Conservation (phyloP, 2,113 vertebrate genomes). For the Erythrolamprus reginae region DNA sequence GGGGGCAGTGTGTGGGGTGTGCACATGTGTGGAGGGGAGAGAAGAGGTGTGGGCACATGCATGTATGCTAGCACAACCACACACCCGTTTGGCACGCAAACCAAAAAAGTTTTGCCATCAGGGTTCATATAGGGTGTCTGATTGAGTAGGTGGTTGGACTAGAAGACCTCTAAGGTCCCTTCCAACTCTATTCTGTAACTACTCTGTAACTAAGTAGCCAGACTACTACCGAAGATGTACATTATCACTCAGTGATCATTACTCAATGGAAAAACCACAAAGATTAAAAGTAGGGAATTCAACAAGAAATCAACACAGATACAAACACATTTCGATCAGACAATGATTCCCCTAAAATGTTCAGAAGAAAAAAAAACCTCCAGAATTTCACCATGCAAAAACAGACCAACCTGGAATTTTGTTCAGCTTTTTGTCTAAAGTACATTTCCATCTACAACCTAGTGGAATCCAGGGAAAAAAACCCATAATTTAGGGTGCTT, state of each 20-base stretch:
- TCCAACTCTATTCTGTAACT: background rate
- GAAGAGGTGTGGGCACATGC: too few species aligned
- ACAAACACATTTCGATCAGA: background rate
- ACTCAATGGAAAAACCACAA: constrained; percentile 34
- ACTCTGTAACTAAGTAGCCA: background rate
- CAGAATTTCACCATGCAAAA: background rate
- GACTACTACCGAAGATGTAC: constrained; percentile 14
- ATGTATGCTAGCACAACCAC: too few species aligned
- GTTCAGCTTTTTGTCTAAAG: background rate
- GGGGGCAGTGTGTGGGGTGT: too few species aligned
- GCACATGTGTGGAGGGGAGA: too few species aligned
- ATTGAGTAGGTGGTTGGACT: too few species aligned
- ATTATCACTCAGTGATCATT: constrained; percentile 27
- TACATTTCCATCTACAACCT: background rate
- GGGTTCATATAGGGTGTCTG: too few species aligned
- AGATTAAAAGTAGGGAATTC: constrained; percentile 46
- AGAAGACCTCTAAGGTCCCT: too few species aligned
- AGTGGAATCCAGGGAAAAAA: background rate
- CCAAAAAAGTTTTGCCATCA: too few species aligned
- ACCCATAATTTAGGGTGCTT: background rate
- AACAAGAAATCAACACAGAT: constrained; percentile 25
- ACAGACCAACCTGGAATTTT: background rate
- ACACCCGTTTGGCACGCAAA: too few species aligned
- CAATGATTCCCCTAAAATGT: background rate
- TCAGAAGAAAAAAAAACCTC: background rate